Evolutionary conservation across 2,888 invertebrate genomes (phyloP).

Genomic region (Rhogogaster chlorosoma): DNA sequence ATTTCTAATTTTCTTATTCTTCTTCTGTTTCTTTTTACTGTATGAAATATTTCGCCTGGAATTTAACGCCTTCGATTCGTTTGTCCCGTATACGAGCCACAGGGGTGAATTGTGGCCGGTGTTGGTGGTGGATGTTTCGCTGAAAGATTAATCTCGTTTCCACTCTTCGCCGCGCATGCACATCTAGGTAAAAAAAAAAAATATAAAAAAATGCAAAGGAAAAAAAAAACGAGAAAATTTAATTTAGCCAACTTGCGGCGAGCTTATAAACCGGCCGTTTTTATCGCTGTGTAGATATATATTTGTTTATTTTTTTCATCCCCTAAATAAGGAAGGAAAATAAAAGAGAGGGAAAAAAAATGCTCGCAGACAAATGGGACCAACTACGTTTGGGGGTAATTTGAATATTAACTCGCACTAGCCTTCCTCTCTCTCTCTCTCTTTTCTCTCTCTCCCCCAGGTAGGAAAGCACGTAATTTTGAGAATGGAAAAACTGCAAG

Average conservation of each 20-base stretch:
- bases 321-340: not conserved
- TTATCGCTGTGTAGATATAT: not conserved
- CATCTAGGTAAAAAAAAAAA: not conserved
- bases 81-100: not conserved
- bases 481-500: not conserved
- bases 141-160: slow-evolving; percentile 26
- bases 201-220: not conserved
- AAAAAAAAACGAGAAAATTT: not conserved
- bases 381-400: not conserved
- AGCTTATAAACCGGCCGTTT: not conserved
- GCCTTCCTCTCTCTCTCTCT: not conserved
- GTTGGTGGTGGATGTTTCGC: not conserved
- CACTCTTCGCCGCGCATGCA: not conserved
- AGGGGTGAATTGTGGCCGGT: not conserved
- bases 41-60: not conserved
- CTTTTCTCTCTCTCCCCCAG: not conserved
- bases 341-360: not conserved
- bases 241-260: slow-evolving; percentile 35
- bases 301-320: not conserved
- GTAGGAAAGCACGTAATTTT: not conserved
- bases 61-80: not conserved
- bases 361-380: not conserved
- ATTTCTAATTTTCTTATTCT: not conserved
- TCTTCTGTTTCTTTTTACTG: not conserved
- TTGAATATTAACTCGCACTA: not conserved